These are phyloP conservation scores for Cephus rjabovi DNA, from an alignment of 2,888 invertebrate genomes.

Conservation along the genomic window DNA sequence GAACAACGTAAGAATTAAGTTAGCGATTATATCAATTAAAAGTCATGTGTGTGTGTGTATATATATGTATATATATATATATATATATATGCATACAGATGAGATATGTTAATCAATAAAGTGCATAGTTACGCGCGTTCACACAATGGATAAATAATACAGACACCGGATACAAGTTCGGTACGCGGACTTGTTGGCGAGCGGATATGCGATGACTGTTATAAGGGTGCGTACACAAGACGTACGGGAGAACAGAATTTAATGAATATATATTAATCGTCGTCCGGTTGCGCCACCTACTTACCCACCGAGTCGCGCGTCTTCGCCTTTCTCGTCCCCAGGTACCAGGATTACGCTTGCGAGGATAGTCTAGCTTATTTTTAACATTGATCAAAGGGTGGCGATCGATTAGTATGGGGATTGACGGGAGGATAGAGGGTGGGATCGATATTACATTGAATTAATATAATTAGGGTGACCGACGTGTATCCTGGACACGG, in stretches of 20 bases:
- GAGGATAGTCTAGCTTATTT: slow-evolving; percentile 57
- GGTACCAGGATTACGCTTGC: slow-evolving; percentile 7
- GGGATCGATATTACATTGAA: slow-evolving; percentile 4
- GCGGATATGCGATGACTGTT: slow-evolving; percentile 17
- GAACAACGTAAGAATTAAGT: slow-evolving; percentile 38
- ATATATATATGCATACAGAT: slow-evolving; percentile 15
- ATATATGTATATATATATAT: slow-evolving; percentile 6
- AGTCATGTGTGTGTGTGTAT: slow-evolving; percentile 19
- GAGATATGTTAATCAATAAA: slow-evolving; percentile 1
- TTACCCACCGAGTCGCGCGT: slow-evolving; percentile 17
- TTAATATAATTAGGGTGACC: neutral
- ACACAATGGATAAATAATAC: slow-evolving; percentile 17
- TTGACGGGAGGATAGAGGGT: slow-evolving; percentile 19
- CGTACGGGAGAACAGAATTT: slow-evolving; percentile 2
- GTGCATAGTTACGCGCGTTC: neutral
- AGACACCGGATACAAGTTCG: neutral
- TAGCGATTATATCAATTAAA: slow-evolving; percentile 41
- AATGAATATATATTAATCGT: slow-evolving; percentile 4
- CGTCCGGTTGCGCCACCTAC: slow-evolving; percentile 3
- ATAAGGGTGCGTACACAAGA: slow-evolving; percentile 5
- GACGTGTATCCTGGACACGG: slow-evolving; percentile 14
- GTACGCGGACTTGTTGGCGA: slow-evolving; percentile 6
- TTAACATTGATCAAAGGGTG: slow-evolving; percentile 53
- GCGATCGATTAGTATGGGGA: slow-evolving; percentile 19
- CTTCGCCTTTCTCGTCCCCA: slow-evolving; percentile 16